These are phyloP conservation scores for Hetaerina americana DNA, from an alignment of 1,140 invertebrate genomes.

Conservation along the genomic window DNA sequence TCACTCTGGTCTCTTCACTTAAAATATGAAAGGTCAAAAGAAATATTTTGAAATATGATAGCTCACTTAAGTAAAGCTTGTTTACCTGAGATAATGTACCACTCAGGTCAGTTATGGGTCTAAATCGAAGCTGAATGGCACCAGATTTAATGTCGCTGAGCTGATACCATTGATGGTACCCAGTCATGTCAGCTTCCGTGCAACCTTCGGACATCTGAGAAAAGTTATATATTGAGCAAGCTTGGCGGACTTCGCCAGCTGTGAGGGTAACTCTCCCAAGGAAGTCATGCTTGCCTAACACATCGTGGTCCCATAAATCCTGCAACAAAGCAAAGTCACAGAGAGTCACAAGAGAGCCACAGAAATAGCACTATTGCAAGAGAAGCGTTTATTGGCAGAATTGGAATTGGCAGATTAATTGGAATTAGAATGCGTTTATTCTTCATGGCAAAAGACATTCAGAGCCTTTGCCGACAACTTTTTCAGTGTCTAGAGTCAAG, in stretches of 20 bases:
- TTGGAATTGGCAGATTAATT: no score
- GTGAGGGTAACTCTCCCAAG: constrained; percentile 35
- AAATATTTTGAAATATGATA: no score
- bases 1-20: no score
- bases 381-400: no score
- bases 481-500: no score
- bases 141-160: constrained; percentile 30
- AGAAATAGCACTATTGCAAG: no score
- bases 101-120: background rate
- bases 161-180: constrained; percentile 25
- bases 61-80: background rate
- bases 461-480: no score
- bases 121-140: constrained; percentile 28
- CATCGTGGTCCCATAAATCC: constrained; percentile 41
- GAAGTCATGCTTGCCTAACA: constrained; percentile 39
- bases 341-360: no score
- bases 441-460: no score
- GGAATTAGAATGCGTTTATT: no score
- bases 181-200: background rate
- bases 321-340: constrained; percentile 18
- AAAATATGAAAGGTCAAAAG: no score
- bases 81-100: constrained; percentile 24
- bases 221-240: constrained; percentile 27
- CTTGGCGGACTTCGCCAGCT: constrained; percentile 32
- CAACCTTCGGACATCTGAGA: background rate